Percentiles rank a stretch among this genome's conserved stretches.
These are phyloP conservation scores for Micoletzkya japonica DNA, from an alignment of 2,888 invertebrate species.

Conservation along the genomic window DNA sequence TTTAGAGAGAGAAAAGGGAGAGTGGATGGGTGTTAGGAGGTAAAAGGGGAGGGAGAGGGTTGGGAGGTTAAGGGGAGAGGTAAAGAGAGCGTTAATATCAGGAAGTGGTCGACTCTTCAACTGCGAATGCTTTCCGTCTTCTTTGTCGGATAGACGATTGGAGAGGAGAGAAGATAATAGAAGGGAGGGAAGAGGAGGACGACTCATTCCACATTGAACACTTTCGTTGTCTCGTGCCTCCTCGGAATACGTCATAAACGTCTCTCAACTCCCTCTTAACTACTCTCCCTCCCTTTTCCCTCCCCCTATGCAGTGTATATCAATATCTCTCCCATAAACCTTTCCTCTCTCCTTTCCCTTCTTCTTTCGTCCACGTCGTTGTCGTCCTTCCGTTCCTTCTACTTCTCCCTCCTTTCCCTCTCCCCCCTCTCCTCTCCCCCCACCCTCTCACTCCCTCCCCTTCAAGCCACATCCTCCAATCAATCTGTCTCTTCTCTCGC, in stretches of 20 bases:
- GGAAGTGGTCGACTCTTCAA: too few species aligned
- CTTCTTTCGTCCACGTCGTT: background rate
- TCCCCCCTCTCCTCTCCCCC: conserved; percentile 2
- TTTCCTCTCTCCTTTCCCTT: background rate
- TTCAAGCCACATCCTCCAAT: background rate
- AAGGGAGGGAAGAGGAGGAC: too few species aligned
- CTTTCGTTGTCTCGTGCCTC: too few species aligned
- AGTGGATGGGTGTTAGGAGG: too few species aligned
- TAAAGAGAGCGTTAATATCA: too few species aligned
- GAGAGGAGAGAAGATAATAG: too few species aligned
- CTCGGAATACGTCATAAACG: background rate
- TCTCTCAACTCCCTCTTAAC: background rate
- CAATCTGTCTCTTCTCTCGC: conserved; percentile 1
- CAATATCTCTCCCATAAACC: background rate
- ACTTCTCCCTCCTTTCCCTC: background rate
- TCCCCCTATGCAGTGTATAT: background rate
- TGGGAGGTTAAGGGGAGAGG: too few species aligned
- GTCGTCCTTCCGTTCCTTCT: background rate
- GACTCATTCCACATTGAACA: too few species aligned
- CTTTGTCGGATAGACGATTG: too few species aligned
- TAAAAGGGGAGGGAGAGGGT: too few species aligned
- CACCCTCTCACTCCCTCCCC: background rate
- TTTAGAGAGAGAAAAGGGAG: too few species aligned
- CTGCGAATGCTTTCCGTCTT: too few species aligned
- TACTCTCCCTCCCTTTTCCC: conserved; percentile 1